Evolutionary conservation across 2,888 invertebrate species (phyloP).

Genomic region (Harpalus rubripes): DNA sequence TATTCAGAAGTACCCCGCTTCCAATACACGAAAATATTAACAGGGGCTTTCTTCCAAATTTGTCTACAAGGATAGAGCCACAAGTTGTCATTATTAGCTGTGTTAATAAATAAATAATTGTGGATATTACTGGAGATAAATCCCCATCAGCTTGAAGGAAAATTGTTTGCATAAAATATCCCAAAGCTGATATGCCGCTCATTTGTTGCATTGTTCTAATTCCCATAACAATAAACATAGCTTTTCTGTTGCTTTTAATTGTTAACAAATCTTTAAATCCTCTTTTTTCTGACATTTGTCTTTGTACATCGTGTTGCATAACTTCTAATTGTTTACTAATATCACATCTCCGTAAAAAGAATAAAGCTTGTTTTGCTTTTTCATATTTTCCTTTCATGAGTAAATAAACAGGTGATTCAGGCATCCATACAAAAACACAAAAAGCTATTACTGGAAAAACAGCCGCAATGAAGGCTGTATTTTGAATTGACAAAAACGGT

Average conservation of each 20-base stretch:
- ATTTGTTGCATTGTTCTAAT: conserved; percentile 75
- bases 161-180: conserved; percentile 73
- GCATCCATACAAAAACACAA: conserved; percentile 68
- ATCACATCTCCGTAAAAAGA: conserved; percentile 70
- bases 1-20: conserved; percentile 66
- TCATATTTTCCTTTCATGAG: conserved; percentile 68
- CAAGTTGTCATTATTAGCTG: conserved; percentile 74
- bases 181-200: conserved; percentile 72
- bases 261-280: conserved; percentile 79
- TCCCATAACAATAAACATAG: conserved; percentile 81
- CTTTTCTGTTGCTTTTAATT: conserved; percentile 81
- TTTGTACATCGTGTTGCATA: conserved; percentile 71
- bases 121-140: conserved; percentile 74
- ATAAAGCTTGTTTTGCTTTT: conserved; percentile 71
- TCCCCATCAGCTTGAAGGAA: conserved; percentile 73
- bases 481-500: conserved; percentile 58
- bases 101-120: conserved; percentile 76
- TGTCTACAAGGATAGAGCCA: conserved; percentile 73
- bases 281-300: conserved; percentile 75
- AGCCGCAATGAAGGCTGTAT: conserved; percentile 41
- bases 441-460: conserved; percentile 65
- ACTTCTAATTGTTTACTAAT: conserved; percentile 72
- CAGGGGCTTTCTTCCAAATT: conserved; percentile 76
- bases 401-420: conserved; percentile 69
- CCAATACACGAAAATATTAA: conserved; percentile 79